Percentiles rank a stretch among this genome's conserved stretches.
Evolutionary conservation across 2,888 invertebrate species (phyloP).

Genomic region (Hyalella azteca): DNA sequence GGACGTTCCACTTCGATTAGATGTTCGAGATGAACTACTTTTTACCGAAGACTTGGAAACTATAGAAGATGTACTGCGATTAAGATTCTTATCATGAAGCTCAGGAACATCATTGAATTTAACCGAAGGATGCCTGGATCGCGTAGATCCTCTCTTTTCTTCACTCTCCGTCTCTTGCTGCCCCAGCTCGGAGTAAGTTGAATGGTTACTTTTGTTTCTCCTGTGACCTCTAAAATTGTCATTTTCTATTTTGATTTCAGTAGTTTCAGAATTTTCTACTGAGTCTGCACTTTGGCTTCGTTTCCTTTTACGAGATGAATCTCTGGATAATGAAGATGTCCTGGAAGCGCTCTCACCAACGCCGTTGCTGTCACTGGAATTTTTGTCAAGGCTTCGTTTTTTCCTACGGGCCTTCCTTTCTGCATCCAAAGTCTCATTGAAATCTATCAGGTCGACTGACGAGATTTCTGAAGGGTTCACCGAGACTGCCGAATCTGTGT

Average conservation of each 20-base stretch:
- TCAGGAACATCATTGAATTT: constrained; percentile 48
- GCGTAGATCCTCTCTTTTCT: background rate
- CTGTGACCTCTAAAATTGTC: constrained; percentile 40
- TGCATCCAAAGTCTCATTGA: background rate
- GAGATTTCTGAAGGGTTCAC: constrained; percentile 19
- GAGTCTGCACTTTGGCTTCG: constrained; percentile 28
- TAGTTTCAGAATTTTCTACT: background rate
- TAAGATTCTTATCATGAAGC: constrained; percentile 47
- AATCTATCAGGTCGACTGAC: background rate
- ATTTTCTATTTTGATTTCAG: constrained; percentile 21
- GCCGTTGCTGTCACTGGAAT: background rate
- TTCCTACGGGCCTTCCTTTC: background rate
- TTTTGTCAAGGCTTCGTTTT: constrained; percentile 2
- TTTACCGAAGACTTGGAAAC: constrained; percentile 50
- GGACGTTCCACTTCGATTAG: constrained; percentile 49
- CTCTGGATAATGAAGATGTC: background rate
- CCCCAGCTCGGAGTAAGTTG: constrained; percentile 51
- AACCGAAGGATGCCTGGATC: constrained; percentile 39
- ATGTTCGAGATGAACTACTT: constrained; percentile 49
- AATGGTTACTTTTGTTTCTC: constrained; percentile 52
- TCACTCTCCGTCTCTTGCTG: constrained; percentile 1
- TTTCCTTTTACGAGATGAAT: constrained; percentile 38
- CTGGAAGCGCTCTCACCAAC: background rate
- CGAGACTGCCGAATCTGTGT: background rate
- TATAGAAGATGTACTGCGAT: constrained; percentile 55